Base-by-base conservation (phyloP, 2,113 vertebrate species). In the Calyptommatus sinebrachiatus region DNA sequence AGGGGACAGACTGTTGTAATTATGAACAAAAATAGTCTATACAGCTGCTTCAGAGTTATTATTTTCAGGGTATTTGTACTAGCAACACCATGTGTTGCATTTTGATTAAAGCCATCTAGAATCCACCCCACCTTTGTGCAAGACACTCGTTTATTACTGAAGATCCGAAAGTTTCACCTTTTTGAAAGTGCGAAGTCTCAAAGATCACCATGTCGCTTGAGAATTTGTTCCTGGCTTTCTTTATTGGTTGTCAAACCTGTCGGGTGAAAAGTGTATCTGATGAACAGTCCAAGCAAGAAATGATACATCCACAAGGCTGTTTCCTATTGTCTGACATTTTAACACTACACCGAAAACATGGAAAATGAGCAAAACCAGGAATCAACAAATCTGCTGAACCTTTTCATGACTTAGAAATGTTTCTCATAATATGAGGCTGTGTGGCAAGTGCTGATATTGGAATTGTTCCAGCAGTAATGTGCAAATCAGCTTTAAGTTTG, bases 1-100 rank as follows among this genome's bases (percentile, higher is more conserved):
- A 35, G 75, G 66, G 69, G 45, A n/a, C 35, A 75, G 77, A 10
- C 11, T 68, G 8, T 11, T 81, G 77, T 46, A 63, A 66, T 73
- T 85, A 69, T 79, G 45, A 84, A 79, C 18, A 57, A 35, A 77
- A 85, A 21, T 48, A 35, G 35, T 83, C 81, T 57, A 83, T 60
- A 60, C 35, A 83, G 62, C 57, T 18, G 10, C 63, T 86, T 70
- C 66, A 81, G 65, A 50, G 72, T 75, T 75, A 69, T 69, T 77
- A 61, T 26, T 79, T 88, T 77, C 48, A 61, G 69, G 53, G 61
- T 21, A 50, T 69, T 31, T 9, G 48, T 78, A 48, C 63, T 66
- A 48, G 8, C 62, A 16, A 75, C 71, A 20, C 24, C 53, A 63
- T 48, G 28, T 48, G 28, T 82, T 1, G 1, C 48, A 46, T 66